These are phyloP conservation scores for Hirtodrosophila duncani DNA, from an alignment of 2,888 invertebrate genomes.

Conservation along the genomic window DNA sequence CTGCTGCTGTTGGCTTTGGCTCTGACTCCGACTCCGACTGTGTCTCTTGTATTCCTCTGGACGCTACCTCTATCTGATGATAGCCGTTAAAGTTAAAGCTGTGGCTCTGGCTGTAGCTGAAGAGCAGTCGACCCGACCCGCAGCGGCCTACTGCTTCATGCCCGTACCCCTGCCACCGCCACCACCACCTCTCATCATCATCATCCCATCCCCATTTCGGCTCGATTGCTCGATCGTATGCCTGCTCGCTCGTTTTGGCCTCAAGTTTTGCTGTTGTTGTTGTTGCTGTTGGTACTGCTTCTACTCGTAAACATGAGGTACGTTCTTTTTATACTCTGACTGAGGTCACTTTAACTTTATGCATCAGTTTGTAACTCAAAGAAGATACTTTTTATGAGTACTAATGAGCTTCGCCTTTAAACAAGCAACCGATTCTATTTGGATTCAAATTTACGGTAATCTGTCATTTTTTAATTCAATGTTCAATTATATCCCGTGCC, in stretches of 20 bases:
- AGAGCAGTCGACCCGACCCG: constrained; percentile 66
- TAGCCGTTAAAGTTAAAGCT: constrained; percentile 67
- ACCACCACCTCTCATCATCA: not conserved
- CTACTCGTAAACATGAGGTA: constrained; percentile 63
- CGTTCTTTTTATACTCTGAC: constrained; percentile 56
- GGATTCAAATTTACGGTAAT: too few relatives aligned
- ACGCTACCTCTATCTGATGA: constrained; percentile 61
- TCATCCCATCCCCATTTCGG: constrained; percentile 3
- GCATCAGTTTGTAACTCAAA: too few relatives aligned
- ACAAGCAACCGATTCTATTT: too few relatives aligned
- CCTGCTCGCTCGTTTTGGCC: constrained; percentile 20
- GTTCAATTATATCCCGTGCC: too few relatives aligned
- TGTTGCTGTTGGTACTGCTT: constrained; percentile 49
- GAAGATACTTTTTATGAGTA: too few relatives aligned
- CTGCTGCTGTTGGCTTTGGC: constrained; percentile 10
- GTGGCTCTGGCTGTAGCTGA: constrained; percentile 24
- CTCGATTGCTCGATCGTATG: constrained; percentile 44
- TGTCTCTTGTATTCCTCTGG: not conserved
- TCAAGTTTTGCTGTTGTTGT: constrained; percentile 32
- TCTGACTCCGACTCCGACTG: constrained; percentile 13
- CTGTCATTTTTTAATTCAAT: too few relatives aligned
- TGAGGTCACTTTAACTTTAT: constrained; percentile 3
- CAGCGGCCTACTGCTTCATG: constrained; percentile 29
- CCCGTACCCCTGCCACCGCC: constrained; percentile 6
- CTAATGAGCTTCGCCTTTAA: too few relatives aligned